Conservation (phyloP, 2,888 invertebrate genomes). For the Melanostoma mellinum region DNA sequence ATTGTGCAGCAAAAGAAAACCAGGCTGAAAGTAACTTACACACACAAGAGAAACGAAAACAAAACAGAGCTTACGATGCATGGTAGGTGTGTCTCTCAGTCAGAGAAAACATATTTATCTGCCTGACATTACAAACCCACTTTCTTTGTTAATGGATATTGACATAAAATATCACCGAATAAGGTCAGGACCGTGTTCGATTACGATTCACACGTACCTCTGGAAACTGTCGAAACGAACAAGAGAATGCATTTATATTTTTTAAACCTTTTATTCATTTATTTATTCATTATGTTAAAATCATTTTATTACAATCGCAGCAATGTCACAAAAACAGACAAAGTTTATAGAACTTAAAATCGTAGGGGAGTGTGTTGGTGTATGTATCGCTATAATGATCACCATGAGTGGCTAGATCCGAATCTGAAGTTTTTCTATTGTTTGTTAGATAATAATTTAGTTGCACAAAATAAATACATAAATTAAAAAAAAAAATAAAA, state of each 20-base stretch:
- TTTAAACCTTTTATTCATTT: slow-evolving; percentile 63
- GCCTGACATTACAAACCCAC: too few relatives aligned
- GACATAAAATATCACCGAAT: too few relatives aligned
- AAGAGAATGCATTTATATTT: slow-evolving; percentile 11
- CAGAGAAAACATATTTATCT: too few relatives aligned
- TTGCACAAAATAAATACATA: slow-evolving; percentile 74
- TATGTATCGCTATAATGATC: slow-evolving; percentile 54
- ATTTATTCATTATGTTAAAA: slow-evolving; percentile 65
- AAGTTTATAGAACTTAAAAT: slow-evolving; percentile 64
- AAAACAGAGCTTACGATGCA: too few relatives aligned
- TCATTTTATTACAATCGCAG: slow-evolving; percentile 73
- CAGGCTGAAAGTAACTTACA: too few relatives aligned
- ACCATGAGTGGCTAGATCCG: slow-evolving; percentile 57
- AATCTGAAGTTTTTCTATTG: slow-evolving; percentile 41
- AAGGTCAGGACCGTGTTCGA: too few relatives aligned
- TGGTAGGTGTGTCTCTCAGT: too few relatives aligned
- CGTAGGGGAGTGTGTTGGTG: slow-evolving; percentile 3
- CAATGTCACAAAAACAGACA: slow-evolving; percentile 73
- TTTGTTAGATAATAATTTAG: slow-evolving; percentile 65
- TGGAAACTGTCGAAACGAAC: neutral
- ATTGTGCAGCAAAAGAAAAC: too few relatives aligned
- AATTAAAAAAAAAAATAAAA: slow-evolving; percentile 64
- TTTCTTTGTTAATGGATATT: too few relatives aligned
- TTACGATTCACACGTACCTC: too few relatives aligned
- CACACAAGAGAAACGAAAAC: too few relatives aligned